Conservation (phyloP, 1,140 invertebrate genomes). For the Philaenus spumarius region DNA sequence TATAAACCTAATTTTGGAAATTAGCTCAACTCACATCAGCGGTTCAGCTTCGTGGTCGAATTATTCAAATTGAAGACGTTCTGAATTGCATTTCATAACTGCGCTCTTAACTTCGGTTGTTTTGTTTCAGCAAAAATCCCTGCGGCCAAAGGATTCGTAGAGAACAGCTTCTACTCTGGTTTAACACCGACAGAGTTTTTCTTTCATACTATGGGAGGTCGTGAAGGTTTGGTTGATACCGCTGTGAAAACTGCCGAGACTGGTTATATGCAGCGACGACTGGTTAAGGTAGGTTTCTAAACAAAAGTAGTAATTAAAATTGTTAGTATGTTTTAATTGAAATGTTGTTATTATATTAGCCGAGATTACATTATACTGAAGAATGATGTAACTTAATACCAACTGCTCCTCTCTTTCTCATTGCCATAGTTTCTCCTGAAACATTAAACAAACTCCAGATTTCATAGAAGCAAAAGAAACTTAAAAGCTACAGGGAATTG, state of each 20-base stretch:
- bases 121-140: slow-evolving; percentile 86
- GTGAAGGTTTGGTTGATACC: slow-evolving; percentile 97
- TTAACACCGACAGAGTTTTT: slow-evolving; percentile 97
- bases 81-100: too few relatives aligned
- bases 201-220: slow-evolving; percentile 97
- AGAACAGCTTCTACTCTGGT: slow-evolving; percentile 97
- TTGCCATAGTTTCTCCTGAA: too few relatives aligned
- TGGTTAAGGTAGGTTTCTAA: slow-evolving; percentile 85
- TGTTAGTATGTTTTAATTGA: not conserved
- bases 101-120: too few relatives aligned
- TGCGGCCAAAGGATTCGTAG: slow-evolving; percentile 94
- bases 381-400: too few relatives aligned
- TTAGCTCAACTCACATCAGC: too few relatives aligned
- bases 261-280: slow-evolving; percentile 93
- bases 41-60: too few relatives aligned
- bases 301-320: not conserved
- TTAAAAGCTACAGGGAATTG: too few relatives aligned
- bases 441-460: too few relatives aligned
- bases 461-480: too few relatives aligned
- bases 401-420: too few relatives aligned
- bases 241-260: slow-evolving; percentile 99
- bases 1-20: too few relatives aligned
- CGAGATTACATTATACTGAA: not conserved
- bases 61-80: too few relatives aligned
- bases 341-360: not conserved